Percentiles rank a stretch among this genome's conserved stretches.
Conservation (phyloP, 1,140 invertebrate species). For the Drosophila hydei region DNA sequence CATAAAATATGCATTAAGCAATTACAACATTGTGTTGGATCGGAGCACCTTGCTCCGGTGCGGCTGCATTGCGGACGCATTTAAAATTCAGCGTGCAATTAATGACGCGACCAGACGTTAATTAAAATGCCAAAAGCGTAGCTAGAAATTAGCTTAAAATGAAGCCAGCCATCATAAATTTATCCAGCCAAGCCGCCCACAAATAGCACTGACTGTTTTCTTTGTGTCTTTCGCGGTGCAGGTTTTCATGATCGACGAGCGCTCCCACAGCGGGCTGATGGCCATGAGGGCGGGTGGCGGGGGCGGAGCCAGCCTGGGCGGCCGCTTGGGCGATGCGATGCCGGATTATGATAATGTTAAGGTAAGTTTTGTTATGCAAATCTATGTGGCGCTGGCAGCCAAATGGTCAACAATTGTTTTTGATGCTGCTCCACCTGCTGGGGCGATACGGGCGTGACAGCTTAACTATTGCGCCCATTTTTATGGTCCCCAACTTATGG, state of each 20-base stretch:
- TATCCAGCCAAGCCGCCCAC: neutral
- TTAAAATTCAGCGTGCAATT: conserved; percentile 48
- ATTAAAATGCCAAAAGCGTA: conserved; percentile 35
- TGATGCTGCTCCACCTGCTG: conserved; percentile 3
- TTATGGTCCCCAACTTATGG: conserved; percentile 27
- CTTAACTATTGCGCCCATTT: conserved; percentile 56
- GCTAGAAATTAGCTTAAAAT: conserved; percentile 43
- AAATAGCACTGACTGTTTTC: neutral
- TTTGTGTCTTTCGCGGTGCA: conserved; percentile 34
- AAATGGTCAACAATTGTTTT: conserved; percentile 55
- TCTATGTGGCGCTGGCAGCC: conserved; percentile 24
- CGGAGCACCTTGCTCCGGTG: conserved; percentile 8
- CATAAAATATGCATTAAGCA: conserved; percentile 46
- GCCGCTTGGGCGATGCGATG: conserved; percentile 82
- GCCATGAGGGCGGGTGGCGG: conserved; percentile 73
- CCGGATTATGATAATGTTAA: conserved; percentile 86
- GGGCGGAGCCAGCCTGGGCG: conserved; percentile 63
- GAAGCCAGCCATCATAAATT: neutral
- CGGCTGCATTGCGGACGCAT: conserved; percentile 39
- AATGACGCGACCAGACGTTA: conserved; percentile 27
- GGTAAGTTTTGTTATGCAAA: conserved; percentile 84
- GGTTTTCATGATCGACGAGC: conserved; percentile 84
- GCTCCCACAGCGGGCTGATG: conserved; percentile 72
- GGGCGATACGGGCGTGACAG: conserved; percentile 24
- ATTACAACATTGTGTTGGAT: conserved; percentile 24